Evolutionary conservation across 2,797 vertebrate genomes (phyloP), one percentile per base, ranked within the genome.

Genomic region (Crax fasciolata): DNA sequence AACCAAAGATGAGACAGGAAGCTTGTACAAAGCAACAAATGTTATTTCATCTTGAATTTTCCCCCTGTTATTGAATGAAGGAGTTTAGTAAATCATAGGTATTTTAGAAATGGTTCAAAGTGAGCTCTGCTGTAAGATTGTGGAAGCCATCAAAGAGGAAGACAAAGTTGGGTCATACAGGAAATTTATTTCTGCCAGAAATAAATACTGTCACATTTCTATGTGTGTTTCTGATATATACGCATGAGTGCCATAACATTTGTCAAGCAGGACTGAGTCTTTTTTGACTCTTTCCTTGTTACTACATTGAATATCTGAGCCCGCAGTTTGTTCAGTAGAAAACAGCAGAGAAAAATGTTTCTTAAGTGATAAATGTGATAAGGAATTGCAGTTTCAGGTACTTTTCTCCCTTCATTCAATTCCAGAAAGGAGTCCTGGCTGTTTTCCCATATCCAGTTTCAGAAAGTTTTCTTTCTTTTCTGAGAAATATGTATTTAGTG

Each of bases 401-500:
- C 17, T 86, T 88, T 55, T 58, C 81, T 94, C 44, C 30, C n/a
- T 86, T 87, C 32, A n/a, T 13, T 80, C 13, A 5, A 5, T 27
- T 70, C 32, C 17, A 13, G 49, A 88, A 90, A 82, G 49, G 67
- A 93, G 67, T 32, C n/a, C 20, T 92, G 81, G 61, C n/a, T 79
- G 16, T 58, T 71, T 71, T 4, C 67, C 83, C n/a, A 44, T 57
- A 57, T 87, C 65, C 68, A 78, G 39, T 79, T 97, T 86, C 90
- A 93, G 82, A 93, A 90, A 92, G 80, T 68, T 49, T 13, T 54
- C 72, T 90, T 63, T 82, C 18, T 81, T 91, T 94, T 89, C 93
- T 88, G 10, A 78, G 75, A 58, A 65, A 81, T 71, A 38, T 35
- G 55, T 79, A 57, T 76, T 91, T 89, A 94, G 83, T 90, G 62